Base-by-base conservation (phyloP, 2,888 invertebrate species). In the Lysandra coridon region DNA sequence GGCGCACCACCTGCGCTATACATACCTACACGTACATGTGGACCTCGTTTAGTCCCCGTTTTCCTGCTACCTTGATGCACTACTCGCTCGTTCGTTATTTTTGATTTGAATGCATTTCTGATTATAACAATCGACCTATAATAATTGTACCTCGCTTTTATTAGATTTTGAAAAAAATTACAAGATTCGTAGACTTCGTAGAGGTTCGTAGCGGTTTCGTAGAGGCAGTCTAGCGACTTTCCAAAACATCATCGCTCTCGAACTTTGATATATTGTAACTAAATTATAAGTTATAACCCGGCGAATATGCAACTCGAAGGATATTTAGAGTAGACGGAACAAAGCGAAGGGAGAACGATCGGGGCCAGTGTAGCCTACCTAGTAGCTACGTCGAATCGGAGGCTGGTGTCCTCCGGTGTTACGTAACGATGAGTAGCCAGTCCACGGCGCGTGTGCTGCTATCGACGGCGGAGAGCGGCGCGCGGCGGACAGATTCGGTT, bases 1-100 rank as follows among this genome's bases (percentile, higher is more conserved):
- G 57, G 14, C 57, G 69, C 69, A 2, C 78, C 78, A 78, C 78
- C 78, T 44, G 74, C 74, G 74, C 40, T n/a, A 40, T 44, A 75
- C 75, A 75, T 44, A 49, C 23, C 44, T 12, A 75, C 44, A 75
- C 75, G 75, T 75, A 49, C 12, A 44, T 30, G 23, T 49, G 75
- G 33, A 69, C 33, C 69, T 69, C 33, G 33, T 37, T 69, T 33
- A 69, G 69, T 14, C 69, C 69, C 69, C 33, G 30, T 69, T 69
- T 69, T 69, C 7, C 69, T 69, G 14, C 12, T 69, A 14, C 17
- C 33, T 69, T 69, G 30, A 64, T 64, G 64, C 30, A 12, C 64
- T 64, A 30, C 23, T 23, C 23, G 30, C 23, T 23, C 23, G 30
- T 30, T 30, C 12, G 30, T 30, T 30, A 30, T 30, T 57, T 57